Evolutionary conservation across 2,888 invertebrate genomes (phyloP).

Genomic region (Drosophila phalerata): DNA sequence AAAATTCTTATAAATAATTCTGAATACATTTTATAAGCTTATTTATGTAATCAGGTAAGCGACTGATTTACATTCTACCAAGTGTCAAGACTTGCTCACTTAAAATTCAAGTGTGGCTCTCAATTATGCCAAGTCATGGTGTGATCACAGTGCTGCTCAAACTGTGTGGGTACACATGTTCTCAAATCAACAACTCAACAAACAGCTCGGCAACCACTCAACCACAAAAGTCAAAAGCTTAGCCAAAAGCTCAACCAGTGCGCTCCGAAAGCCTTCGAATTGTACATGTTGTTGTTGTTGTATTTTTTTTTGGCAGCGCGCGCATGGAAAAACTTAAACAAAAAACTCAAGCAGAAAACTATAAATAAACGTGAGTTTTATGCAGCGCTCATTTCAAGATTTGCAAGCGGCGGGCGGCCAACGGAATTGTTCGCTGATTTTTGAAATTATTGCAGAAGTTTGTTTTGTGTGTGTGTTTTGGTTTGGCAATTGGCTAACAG

Average conservation of each 20-base stretch:
- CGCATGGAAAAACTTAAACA: conserved; percentile 66
- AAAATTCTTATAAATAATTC: background rate
- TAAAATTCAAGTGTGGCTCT: conserved; percentile 33
- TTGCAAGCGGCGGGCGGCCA: conserved; percentile 79
- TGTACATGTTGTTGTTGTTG: conserved; percentile 24
- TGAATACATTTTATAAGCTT: background rate
- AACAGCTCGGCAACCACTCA: conserved; percentile 6
- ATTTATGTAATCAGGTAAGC: background rate
- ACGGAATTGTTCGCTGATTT: conserved; percentile 52
- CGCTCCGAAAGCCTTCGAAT: conserved; percentile 61
- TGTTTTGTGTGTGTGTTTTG: conserved; percentile 21
- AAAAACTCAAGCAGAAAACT: conserved; percentile 71
- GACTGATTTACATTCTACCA: conserved; percentile 14
- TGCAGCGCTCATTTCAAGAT: conserved; percentile 83
- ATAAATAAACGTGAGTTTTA: conserved; percentile 83
- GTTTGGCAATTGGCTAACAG: conserved; percentile 59
- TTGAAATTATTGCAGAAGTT: conserved; percentile 37
- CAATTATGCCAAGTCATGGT: conserved; percentile 38
- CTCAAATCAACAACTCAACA: conserved; percentile 30
- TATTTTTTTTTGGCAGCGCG: conserved; percentile 50
- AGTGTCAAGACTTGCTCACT: conserved; percentile 35
- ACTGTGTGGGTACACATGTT: conserved; percentile 43
- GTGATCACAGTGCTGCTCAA: conserved; percentile 37
- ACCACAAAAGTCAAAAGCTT: conserved; percentile 32
- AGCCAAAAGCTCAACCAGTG: conserved; percentile 43